Conservation (phyloP, 2,797 vertebrate genomes). For the Syndactyla subalaris region DNA sequence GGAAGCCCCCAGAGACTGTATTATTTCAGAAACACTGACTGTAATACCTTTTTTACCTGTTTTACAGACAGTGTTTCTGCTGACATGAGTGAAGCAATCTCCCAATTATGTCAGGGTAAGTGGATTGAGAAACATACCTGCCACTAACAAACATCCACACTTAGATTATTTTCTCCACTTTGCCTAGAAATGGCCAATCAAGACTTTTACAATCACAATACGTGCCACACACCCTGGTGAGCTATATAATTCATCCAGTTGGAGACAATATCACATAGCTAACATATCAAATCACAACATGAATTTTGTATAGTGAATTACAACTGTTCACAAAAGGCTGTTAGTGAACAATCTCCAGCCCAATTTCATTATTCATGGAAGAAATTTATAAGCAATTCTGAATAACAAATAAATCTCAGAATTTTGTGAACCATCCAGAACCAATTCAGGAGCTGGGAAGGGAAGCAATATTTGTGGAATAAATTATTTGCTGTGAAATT, state of each 20-base stretch:
- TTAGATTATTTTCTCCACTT: constrained; percentile 27
- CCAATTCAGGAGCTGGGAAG: background rate
- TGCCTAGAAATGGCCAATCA: constrained; percentile 46
- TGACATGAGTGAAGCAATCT: constrained; percentile 20
- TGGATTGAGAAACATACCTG: constrained; percentile 10
- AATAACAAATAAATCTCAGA: constrained; percentile 40
- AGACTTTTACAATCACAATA: constrained; percentile 29
- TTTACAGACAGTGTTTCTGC: constrained; percentile 32
- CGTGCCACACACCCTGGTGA: constrained; percentile 22
- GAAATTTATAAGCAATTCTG: constrained; percentile 26
- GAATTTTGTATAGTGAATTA: constrained; percentile 18
- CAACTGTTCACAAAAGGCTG: background rate
- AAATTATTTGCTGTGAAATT: constrained; percentile 34
- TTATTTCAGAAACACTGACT: background rate
- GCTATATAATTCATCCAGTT: background rate
- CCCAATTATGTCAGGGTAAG: constrained; percentile 28
- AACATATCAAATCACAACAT: constrained; percentile 32
- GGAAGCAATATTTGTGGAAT: constrained; percentile 23
- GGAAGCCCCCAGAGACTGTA: background rate
- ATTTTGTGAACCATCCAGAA: constrained; percentile 13
- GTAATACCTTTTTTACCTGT: constrained; percentile 8
- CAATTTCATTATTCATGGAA: constrained; percentile 41
- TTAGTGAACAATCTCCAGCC: constrained; percentile 33
- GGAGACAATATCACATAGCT: background rate
- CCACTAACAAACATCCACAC: background rate